Percentiles rank a stretch among this genome's conserved stretches.
Evolutionary conservation across 2,113 vertebrate genomes (phyloP).

Genomic region (Alosa alosa): DNA sequence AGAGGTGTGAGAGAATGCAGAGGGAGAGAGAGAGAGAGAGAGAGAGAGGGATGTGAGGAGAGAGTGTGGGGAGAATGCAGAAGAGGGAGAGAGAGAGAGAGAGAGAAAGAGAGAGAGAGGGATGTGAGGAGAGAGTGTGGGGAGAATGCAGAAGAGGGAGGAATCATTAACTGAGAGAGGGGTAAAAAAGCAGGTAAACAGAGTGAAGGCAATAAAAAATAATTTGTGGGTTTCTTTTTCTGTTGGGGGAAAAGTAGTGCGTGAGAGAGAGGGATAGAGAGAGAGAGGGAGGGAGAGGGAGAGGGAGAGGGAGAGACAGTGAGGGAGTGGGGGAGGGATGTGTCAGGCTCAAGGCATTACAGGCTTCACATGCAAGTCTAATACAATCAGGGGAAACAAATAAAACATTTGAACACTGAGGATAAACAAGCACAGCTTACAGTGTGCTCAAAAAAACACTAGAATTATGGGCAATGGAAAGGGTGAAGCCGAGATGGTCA

Average conservation of each 20-base stretch:
- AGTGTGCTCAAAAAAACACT: too few relatives aligned
- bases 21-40: too few relatives aligned
- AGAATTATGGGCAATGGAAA: too few relatives aligned
- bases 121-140: background rate
- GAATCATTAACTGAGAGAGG: background rate
- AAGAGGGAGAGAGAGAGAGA: background rate
- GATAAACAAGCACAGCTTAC: too few relatives aligned
- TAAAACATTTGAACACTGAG: too few relatives aligned
- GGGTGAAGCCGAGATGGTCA: too few relatives aligned
- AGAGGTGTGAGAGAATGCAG: too few relatives aligned
- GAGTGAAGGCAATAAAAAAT: constrained; percentile 33
- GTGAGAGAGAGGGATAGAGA: background rate
- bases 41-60: too few relatives aligned
- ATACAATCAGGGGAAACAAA: too few relatives aligned
- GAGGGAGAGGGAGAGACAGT: background rate
- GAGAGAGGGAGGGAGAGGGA: background rate
- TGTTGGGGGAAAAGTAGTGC: background rate
- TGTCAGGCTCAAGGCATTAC: background rate
- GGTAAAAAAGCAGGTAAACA: constrained; percentile 17
- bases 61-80: too few relatives aligned
- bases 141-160: background rate
- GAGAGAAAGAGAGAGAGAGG: background rate
- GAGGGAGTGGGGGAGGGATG: background rate
- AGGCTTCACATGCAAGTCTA: too few relatives aligned
- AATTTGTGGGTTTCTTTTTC: constrained; percentile 29